A percentile compares a stretch with the other conserved stretches of the same genome.
phyloP scores from a whole-genome alignment of 2,888 invertebrate species.

The Ceraclea dissimilis region DNA sequence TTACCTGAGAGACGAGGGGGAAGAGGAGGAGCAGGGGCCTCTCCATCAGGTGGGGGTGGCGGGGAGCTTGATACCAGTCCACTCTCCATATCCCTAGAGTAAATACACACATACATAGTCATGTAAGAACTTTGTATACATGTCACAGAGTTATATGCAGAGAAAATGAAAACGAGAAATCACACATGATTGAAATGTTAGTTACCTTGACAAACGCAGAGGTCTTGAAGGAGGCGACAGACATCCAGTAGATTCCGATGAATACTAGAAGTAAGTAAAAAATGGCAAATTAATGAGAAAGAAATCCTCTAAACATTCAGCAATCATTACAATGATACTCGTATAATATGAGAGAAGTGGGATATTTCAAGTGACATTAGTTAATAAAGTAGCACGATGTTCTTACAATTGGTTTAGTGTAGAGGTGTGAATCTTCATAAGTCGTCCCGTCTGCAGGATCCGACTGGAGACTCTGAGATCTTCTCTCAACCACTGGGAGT shows the following conservation, averaged over 20 bases:
- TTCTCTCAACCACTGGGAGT: constrained; percentile 58
- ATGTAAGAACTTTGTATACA: no score
- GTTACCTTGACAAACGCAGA: constrained; percentile 14
- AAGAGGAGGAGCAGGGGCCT: constrained; percentile 22
- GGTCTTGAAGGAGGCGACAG: constrained; percentile 19
- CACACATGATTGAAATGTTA: neutral
- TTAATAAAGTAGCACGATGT: no score
- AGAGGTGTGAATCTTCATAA: constrained; percentile 60
- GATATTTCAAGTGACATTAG: no score
- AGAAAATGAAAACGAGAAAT: constrained; percentile 6
- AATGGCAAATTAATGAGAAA: no score
- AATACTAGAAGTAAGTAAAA: constrained; percentile 19
- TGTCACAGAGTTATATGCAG: no score
- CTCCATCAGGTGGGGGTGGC: constrained; percentile 14
- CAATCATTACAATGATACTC: no score
- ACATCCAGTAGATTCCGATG: constrained; percentile 21
- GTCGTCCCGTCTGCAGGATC: constrained; percentile 39
- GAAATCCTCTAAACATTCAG: no score
- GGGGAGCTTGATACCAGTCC: constrained; percentile 8
- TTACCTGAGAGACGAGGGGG: constrained; percentile 21
- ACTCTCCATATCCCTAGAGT: constrained; percentile 21
- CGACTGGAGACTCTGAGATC: constrained; percentile 49
- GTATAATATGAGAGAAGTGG: no score
- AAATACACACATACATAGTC: neutral
- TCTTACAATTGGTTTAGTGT: constrained; percentile 66